These are phyloP conservation scores for Bettongia penicillata DNA, from an alignment of 2,113 vertebrate species.

Conservation along the genomic window DNA sequence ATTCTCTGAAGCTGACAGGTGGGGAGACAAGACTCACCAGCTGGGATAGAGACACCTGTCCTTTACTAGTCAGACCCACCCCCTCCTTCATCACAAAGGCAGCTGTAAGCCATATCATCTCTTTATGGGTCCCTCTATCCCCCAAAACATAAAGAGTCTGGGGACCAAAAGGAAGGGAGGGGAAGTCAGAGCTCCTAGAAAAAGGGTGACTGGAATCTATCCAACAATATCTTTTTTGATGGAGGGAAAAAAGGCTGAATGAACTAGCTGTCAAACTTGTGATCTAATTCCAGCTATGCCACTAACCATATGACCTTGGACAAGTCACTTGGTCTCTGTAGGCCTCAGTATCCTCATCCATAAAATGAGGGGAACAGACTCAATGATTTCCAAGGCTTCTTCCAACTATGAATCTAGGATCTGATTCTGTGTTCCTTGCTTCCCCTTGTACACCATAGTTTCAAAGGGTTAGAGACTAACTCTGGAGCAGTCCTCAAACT, in stretches of 20 bases:
- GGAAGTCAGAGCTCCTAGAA: slow-evolving; percentile 14
- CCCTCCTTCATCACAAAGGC: background rate
- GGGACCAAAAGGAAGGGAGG: background rate
- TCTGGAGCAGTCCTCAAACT: background rate
- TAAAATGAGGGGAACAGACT: background rate
- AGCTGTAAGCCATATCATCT: background rate
- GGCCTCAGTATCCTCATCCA: background rate
- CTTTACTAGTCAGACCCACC: slow-evolving; percentile 36
- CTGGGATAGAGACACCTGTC: slow-evolving; percentile 74
- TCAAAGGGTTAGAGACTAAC: background rate
- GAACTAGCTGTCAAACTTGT: background rate
- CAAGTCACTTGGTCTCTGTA: background rate
- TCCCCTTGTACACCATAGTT: background rate
- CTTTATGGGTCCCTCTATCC: background rate
- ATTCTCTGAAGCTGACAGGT: slow-evolving; percentile 66
- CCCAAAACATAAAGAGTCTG: background rate
- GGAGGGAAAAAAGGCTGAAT: background rate
- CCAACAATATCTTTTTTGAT: background rate
- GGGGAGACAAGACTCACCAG: slow-evolving; percentile 64
- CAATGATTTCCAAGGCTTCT: background rate
- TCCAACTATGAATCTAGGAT: background rate
- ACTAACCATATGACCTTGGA: background rate
- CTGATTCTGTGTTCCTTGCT: too few relatives aligned
- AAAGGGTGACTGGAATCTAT: background rate
- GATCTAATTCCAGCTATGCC: background rate